phyloP scores from a whole-genome alignment of 30 jellyfish, hydroid and myxozoan species.

The Turritopsis dohrnii region DNA sequence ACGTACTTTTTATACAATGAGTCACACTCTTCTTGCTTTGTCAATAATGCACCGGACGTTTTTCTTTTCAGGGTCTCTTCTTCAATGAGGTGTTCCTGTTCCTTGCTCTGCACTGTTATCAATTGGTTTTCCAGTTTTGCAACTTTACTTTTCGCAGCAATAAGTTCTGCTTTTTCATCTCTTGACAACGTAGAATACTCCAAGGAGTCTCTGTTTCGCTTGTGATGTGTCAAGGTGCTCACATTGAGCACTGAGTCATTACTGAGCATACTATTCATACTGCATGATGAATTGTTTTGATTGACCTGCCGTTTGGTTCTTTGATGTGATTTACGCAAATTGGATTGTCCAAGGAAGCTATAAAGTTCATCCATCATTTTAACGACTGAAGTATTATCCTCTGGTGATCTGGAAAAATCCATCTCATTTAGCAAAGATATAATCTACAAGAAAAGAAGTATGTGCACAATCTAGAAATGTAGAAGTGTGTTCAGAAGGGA shows the following conservation, averaged over 20 bases:
- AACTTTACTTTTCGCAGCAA: slow-evolving; percentile 9
- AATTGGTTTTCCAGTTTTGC: slow-evolving; percentile 19
- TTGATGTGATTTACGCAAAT: slow-evolving; percentile 11
- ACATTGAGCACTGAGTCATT: neutral
- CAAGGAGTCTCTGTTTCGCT: neutral
- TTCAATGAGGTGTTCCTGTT: slow-evolving; percentile 10
- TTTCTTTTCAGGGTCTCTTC: neutral
- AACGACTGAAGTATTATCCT: slow-evolving; percentile 59
- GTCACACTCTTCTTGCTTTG: slow-evolving; percentile 6
- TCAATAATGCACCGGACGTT: neutral
- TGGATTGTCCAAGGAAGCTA: slow-evolving; percentile 18
- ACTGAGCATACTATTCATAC: neutral
- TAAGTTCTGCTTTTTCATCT: slow-evolving; percentile 16
- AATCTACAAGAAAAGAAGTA: neutral
- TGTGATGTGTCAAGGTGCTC: neutral
- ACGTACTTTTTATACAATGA: slow-evolving; percentile 17
- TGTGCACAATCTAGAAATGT: too few species aligned
- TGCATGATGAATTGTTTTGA: neutral
- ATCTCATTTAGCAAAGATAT: slow-evolving; percentile 7
- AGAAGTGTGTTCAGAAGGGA: too few species aligned
- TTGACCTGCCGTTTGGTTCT: neutral
- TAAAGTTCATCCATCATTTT: slow-evolving; percentile 47
- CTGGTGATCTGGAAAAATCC: slow-evolving; percentile 65
- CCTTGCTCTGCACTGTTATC: neutral
- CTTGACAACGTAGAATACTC: neutral